Percentiles rank a stretch among this genome's conserved stretches.
Conservation (phyloP, 2,797 vertebrate species). For the Pangasius mekongensis region DNA sequence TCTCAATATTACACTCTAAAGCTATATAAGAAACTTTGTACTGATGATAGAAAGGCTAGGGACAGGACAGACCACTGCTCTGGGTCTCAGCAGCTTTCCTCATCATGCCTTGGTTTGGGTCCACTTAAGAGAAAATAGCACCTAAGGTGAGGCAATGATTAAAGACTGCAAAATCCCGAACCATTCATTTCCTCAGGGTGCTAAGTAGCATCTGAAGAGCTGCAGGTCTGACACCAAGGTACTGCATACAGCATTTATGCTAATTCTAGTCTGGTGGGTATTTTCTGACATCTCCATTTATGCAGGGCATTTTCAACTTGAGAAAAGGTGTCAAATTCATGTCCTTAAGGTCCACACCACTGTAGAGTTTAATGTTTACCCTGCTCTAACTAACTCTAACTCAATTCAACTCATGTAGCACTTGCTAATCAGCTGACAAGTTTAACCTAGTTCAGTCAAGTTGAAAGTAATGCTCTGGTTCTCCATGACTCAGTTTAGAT, state of each 20-base stretch:
- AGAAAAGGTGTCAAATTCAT: not conserved
- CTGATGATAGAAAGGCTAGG: not conserved
- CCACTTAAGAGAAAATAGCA: not conserved
- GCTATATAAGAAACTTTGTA: not conserved
- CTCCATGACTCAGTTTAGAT: not conserved
- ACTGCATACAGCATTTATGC: not conserved
- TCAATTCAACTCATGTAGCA: not conserved
- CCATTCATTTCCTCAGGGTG: not conserved
- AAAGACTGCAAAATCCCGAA: not conserved
- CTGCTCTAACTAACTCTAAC: not conserved
- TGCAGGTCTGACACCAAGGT: not conserved
- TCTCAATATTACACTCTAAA: not conserved
- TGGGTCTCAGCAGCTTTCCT: not conserved
- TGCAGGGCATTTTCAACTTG: not conserved
- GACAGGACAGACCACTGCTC: not conserved
- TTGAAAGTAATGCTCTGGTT: not conserved
- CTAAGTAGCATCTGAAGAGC: not conserved
- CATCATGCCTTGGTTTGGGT: not conserved
- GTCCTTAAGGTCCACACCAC: not conserved
- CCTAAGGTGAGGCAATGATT: not conserved
- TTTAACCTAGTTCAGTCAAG: slow-evolving; percentile 4
- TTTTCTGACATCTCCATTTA: not conserved
- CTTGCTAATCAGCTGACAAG: slow-evolving; percentile 6
- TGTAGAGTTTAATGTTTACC: slow-evolving; percentile 1
- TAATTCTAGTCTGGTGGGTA: not conserved